These are phyloP conservation scores for Caerostris extrusa DNA, from an alignment of 1,140 invertebrate genomes.

Conservation along the genomic window DNA sequence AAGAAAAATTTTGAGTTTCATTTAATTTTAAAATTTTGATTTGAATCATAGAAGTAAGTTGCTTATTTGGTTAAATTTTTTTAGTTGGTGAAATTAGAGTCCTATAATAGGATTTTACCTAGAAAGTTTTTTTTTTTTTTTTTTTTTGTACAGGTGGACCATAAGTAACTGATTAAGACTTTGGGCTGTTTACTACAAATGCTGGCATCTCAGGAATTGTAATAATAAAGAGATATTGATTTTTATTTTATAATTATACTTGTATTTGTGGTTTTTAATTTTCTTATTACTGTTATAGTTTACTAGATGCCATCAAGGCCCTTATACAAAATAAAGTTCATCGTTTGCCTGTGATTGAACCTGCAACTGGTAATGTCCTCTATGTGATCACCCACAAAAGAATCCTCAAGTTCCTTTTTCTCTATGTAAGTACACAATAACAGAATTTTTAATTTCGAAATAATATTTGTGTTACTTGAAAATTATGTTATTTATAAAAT, in stretches of 20 bases:
- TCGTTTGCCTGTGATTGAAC: slow-evolving; percentile 97
- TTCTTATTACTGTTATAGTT: slow-evolving; percentile 79
- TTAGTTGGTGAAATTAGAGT: too few species aligned
- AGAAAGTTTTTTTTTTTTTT: background rate
- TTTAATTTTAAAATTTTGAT: too few species aligned
- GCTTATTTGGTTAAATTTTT: too few species aligned
- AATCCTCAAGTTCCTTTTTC: slow-evolving; percentile 98
- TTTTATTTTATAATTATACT: too few species aligned
- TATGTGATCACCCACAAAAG: slow-evolving; percentile 99
- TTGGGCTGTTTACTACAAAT: too few species aligned
- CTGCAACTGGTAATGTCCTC: slow-evolving; percentile 96
- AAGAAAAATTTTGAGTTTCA: too few species aligned
- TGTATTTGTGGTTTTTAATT: background rate
- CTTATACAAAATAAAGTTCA: slow-evolving; percentile 97
- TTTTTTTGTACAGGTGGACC: background rate
- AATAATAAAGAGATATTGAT: too few species aligned
- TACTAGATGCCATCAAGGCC: slow-evolving; percentile 96
- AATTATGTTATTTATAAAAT: too few species aligned
- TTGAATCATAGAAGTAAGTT: too few species aligned
- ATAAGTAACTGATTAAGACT: background rate
- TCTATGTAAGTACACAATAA: slow-evolving; percentile 92
- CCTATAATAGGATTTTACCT: too few species aligned
- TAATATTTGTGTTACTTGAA: too few species aligned
- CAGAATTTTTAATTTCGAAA: slow-evolving; percentile 8
- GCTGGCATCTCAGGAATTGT: too few species aligned